Conservation (phyloP, 2,113 vertebrate species). For the Paratilapia polleni region DNA sequence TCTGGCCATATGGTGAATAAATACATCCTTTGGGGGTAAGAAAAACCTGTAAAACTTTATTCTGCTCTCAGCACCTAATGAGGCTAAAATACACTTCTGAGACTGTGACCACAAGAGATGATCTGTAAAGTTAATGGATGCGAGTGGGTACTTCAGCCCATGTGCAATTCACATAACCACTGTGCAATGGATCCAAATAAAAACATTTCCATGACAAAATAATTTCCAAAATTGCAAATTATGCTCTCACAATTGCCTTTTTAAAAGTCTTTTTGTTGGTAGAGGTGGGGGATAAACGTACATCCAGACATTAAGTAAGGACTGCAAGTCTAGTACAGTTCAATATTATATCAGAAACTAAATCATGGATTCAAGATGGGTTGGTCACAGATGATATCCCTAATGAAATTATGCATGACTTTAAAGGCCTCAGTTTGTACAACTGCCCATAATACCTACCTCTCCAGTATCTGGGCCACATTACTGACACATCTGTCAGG, state of each 20-base stretch:
- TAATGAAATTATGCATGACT: conserved; percentile 54
- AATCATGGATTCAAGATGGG: conserved; percentile 3
- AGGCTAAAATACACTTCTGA: conserved; percentile 18
- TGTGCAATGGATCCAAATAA: background rate
- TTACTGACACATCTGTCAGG: conserved; percentile 65
- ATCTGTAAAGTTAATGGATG: background rate
- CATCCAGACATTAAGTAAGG: background rate
- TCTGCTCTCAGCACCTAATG: conserved; percentile 25
- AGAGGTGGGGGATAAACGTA: background rate
- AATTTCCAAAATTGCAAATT: background rate
- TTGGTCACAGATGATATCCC: conserved; percentile 33
- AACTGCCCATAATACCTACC: conserved; percentile 41
- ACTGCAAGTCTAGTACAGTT: background rate
- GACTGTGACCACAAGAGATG: conserved; percentile 1
- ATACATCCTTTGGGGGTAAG: background rate
- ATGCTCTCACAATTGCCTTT: background rate
- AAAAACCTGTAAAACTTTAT: background rate
- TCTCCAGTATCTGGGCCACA: conserved; percentile 47
- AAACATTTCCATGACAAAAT: background rate
- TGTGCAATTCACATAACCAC: background rate
- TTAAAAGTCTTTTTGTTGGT: background rate
- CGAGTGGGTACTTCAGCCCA: background rate
- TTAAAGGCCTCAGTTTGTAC: conserved; percentile 50
- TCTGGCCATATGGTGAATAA: conserved; percentile 4
- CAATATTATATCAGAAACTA: background rate